Conservation (phyloP, 2,888 invertebrate species). For the Synergus itoensis region DNA sequence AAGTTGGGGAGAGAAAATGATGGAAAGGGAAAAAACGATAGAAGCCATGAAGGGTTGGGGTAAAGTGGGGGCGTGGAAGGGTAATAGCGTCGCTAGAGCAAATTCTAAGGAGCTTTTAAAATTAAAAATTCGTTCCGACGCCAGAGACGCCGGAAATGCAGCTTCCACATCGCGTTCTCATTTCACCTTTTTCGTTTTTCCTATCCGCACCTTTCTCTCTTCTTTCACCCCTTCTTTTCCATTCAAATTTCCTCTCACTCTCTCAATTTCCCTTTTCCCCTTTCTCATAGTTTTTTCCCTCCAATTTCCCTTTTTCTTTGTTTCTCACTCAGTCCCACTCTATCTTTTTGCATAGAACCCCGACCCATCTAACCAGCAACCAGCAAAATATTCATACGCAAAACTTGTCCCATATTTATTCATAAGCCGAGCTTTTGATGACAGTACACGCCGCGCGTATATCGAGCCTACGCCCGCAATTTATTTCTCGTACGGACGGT, state of each 20-base stretch:
- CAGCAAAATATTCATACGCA: conserved; percentile 66
- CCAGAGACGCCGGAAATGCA: conserved; percentile 57
- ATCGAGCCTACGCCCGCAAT: conserved; percentile 62
- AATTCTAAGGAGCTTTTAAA: conserved; percentile 58
- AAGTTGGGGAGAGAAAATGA: not conserved
- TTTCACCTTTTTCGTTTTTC: conserved; percentile 44
- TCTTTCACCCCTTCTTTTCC: conserved; percentile 19
- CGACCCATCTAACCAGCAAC: conserved; percentile 50
- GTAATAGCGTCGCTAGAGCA: conserved; percentile 36
- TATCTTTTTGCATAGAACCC: conserved; percentile 41
- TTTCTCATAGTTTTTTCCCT: conserved; percentile 38
- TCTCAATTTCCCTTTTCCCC: conserved; percentile 16
- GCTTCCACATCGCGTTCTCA: conserved; percentile 54
- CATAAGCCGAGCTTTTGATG: conserved; percentile 68
- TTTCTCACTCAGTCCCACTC: conserved; percentile 6
- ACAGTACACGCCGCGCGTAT: conserved; percentile 61
- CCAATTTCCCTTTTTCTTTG: conserved; percentile 14
- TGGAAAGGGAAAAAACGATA: not conserved
- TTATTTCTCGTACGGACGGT: conserved; percentile 60
- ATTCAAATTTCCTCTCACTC: conserved; percentile 31
- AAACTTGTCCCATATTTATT: conserved; percentile 69
- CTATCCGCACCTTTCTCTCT: conserved; percentile 34
- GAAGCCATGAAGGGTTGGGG: not conserved
- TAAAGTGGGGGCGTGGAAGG: not conserved
- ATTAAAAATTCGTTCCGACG: conserved; percentile 57